These are phyloP conservation scores for Eupithecia pulchellata DNA, from an alignment of 2,888 invertebrate species.

Conservation along the genomic window DNA sequence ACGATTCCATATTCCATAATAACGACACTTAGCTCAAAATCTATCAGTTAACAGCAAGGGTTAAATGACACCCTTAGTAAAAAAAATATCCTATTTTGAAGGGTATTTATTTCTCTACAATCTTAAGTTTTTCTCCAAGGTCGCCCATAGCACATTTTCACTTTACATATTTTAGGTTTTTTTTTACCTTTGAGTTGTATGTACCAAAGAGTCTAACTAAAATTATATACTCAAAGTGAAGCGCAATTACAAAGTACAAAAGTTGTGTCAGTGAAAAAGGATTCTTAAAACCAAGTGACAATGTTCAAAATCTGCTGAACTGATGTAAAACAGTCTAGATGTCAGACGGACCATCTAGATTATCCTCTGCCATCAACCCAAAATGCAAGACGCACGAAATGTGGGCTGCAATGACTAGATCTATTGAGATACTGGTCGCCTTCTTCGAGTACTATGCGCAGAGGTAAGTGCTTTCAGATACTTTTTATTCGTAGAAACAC, in stretches of 20 bases:
- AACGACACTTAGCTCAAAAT: no score
- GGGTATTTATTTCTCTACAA: no score
- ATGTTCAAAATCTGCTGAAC: neutral
- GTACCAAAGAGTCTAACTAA: no score
- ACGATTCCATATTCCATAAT: neutral
- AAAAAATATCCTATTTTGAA: no score
- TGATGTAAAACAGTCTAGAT: slow-evolving; percentile 56
- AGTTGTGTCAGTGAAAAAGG: neutral
- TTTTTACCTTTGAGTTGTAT: neutral
- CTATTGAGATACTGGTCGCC: slow-evolving; percentile 92
- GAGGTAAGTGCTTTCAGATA: slow-evolving; percentile 81
- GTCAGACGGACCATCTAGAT: slow-evolving; percentile 74
- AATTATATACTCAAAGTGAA: neutral
- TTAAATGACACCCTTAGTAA: no score
- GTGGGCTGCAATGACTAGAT: slow-evolving; percentile 93
- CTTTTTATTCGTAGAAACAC: no score
- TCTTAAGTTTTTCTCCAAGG: no score
- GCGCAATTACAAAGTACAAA: neutral
- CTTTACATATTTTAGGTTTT: no score
- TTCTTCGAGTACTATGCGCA: slow-evolving; percentile 93
- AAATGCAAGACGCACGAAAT: slow-evolving; percentile 87
- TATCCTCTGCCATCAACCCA: slow-evolving; percentile 66
- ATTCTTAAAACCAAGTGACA: neutral
- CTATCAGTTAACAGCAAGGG: no score
- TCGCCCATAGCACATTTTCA: neutral